Conservation (phyloP, 2,113 vertebrate species). For the Poeciliopsis retropinna region DNA sequence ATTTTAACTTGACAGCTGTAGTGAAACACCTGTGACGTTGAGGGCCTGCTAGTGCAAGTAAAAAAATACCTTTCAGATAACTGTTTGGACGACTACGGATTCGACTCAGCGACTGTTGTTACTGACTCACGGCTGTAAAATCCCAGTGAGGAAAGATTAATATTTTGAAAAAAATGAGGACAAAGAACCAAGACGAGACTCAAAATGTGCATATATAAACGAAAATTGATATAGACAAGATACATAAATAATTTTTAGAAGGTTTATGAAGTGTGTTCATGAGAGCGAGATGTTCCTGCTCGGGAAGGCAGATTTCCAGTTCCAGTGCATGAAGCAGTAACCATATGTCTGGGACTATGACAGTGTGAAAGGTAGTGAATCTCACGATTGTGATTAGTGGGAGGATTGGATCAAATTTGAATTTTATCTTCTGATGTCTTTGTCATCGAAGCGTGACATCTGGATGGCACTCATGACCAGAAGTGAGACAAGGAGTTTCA, state of each 20-base stretch:
- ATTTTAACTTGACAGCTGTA: constrained; percentile 10
- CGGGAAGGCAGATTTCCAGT: not conserved
- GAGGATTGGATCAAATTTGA: not conserved
- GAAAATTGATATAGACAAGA: too few species aligned
- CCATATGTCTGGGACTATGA: not conserved
- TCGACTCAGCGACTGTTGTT: not conserved
- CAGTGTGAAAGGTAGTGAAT: too few species aligned
- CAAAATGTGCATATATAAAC: not conserved
- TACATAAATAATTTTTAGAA: too few species aligned
- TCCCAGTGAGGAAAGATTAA: constrained; percentile 6
- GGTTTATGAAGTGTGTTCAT: not conserved
- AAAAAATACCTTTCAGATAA: constrained; percentile 25
- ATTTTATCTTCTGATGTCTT: not conserved
- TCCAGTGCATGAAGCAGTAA: not conserved
- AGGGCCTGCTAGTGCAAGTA: constrained; percentile 61
- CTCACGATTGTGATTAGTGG: not conserved
- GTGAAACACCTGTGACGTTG: constrained; percentile 33
- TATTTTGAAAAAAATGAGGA: not conserved
- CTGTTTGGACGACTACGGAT: not conserved
- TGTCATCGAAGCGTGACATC: too few species aligned
- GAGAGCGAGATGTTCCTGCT: not conserved
- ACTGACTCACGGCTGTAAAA: constrained; percentile 54
- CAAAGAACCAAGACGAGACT: not conserved
- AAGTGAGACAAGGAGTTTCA: too few species aligned
- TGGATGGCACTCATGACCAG: too few species aligned